phyloP scores from a whole-genome alignment of 2,113 vertebrate genomes.

The Leucosticte australis region DNA sequence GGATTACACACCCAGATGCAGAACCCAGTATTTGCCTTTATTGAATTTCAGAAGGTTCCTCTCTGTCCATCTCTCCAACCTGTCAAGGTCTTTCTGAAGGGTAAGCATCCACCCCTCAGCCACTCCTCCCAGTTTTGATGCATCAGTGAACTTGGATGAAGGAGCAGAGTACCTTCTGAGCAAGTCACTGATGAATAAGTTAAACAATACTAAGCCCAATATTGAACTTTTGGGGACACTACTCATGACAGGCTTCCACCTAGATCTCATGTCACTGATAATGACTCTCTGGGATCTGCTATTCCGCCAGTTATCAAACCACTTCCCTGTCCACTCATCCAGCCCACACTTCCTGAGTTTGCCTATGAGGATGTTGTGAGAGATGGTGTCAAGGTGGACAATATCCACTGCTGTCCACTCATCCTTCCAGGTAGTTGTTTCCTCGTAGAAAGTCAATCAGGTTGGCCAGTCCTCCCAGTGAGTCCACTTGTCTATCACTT shows the following conservation, averaged over 20 bases:
- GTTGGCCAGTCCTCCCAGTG: not conserved
- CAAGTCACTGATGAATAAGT: not conserved
- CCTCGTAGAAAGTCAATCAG: not conserved
- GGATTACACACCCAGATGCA: not conserved
- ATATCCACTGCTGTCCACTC: not conserved
- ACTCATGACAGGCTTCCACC: not conserved
- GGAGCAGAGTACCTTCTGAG: not conserved
- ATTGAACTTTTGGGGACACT: not conserved
- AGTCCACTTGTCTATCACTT: not conserved
- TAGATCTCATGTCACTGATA: not conserved
- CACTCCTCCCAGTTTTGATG: not conserved
- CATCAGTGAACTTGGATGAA: fast-evolving
- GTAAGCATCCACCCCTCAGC: fast-evolving
- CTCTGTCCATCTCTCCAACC: not conserved
- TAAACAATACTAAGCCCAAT: not conserved
- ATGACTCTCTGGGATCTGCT: not conserved
- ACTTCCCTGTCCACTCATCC: not conserved
- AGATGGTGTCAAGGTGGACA: fast-evolving
- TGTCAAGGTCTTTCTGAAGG: not conserved
- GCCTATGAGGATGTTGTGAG: not conserved
- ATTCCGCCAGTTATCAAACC: not conserved
- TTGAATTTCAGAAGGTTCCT: not conserved
- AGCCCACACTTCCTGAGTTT: not conserved
- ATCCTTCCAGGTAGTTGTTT: not conserved
- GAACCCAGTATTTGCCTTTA: not conserved